phyloP scores from a whole-genome alignment of 2,888 invertebrate species.

The Xiphydria camelus region DNA sequence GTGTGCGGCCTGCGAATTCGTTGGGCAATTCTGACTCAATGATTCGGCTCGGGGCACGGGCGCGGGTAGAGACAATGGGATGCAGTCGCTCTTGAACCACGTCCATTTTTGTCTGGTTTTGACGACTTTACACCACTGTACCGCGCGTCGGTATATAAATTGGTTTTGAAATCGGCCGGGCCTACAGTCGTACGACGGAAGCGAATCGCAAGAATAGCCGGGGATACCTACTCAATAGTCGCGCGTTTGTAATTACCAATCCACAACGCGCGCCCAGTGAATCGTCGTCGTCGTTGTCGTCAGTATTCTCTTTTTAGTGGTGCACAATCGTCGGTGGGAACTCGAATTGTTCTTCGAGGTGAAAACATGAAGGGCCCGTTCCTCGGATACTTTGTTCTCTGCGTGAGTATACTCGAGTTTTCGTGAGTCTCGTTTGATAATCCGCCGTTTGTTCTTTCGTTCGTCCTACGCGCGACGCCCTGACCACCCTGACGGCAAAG shows the following conservation, averaged over 20 bases:
- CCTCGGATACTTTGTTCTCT: slow-evolving; percentile 29
- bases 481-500: too few relatives aligned
- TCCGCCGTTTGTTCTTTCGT: too few relatives aligned
- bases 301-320: too few relatives aligned
- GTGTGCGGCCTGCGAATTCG: slow-evolving; percentile 34
- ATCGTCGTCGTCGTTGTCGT: too few relatives aligned
- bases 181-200: slow-evolving; percentile 33
- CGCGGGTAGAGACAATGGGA: slow-evolving; percentile 28
- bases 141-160: slow-evolving; percentile 38
- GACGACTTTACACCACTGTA: slow-evolving; percentile 27
- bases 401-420: slow-evolving; percentile 33
- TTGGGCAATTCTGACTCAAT: slow-evolving; percentile 41
- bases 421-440: neutral
- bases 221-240: too few relatives aligned
- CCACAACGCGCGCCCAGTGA: too few relatives aligned
- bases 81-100: neutral
- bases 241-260: too few relatives aligned
- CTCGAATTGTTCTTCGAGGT: neutral
- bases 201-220: neutral
- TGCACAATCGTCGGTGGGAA: slow-evolving; percentile 11
- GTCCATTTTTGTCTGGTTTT: too few relatives aligned
- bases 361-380: slow-evolving; percentile 27
- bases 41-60: slow-evolving; percentile 35
- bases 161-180: slow-evolving; percentile 37
- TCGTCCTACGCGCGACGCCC: too few relatives aligned